Evolutionary conservation across 2,113 vertebrate genomes (phyloP).

Genomic region (Rhynchomys soricoides): DNA sequence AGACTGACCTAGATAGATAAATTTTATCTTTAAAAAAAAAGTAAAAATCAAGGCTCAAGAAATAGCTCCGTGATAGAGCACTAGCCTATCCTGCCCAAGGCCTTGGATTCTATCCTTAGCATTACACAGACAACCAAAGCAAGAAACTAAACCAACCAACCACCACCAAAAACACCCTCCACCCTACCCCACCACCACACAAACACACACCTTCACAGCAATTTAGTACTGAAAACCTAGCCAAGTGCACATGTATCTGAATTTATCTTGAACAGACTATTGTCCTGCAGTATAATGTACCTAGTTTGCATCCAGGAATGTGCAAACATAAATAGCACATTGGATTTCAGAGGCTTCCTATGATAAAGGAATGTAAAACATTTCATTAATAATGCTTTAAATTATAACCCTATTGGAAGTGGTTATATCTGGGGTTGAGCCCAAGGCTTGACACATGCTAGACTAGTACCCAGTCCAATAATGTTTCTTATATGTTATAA

Average conservation of each 20-base stretch:
- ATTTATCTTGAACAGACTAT: neutral
- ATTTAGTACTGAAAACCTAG: constrained; percentile 36
- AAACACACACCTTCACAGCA: neutral
- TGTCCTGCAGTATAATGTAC: neutral
- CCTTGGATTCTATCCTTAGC: neutral
- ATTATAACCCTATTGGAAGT: neutral
- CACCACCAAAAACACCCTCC: neutral
- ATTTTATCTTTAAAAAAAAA: neutral
- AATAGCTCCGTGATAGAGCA: neutral
- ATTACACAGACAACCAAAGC: neutral
- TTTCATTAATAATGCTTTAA: constrained; percentile 45
- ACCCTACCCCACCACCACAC: neutral
- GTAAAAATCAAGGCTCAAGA: neutral
- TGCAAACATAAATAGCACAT: neutral
- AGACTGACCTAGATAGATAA: neutral
- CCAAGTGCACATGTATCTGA: constrained; percentile 8
- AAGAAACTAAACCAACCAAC: neutral
- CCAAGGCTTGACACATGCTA: neutral
- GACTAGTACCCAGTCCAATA: neutral
- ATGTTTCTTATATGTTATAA: neutral
- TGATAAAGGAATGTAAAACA: neutral
- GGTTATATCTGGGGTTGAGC: neutral
- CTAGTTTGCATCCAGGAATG: neutral
- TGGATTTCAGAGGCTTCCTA: constrained; percentile 25
- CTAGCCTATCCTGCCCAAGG: neutral